phyloP scores from a whole-genome alignment of 2,888 invertebrate genomes.

The Ceraclea dissimilis region DNA sequence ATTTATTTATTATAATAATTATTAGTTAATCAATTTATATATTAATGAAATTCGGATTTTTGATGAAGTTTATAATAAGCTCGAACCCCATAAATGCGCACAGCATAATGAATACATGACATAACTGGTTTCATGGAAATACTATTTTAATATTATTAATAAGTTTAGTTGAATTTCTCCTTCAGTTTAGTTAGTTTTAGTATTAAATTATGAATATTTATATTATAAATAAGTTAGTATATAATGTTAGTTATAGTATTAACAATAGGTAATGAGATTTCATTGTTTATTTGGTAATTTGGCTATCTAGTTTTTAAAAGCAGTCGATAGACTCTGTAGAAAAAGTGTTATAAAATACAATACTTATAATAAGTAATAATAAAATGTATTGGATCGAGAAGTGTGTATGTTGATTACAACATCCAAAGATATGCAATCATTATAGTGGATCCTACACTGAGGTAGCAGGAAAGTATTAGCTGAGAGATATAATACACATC shows the following conservation, averaged over 20 bases:
- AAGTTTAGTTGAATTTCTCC: too few relatives aligned
- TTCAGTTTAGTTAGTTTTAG: too few relatives aligned
- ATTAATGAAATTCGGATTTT: neutral
- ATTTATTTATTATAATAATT: too few relatives aligned
- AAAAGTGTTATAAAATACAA: constrained; percentile 25
- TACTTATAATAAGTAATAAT: constrained; percentile 1
- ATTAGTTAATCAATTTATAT: neutral
- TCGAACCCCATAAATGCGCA: neutral
- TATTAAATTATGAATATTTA: too few relatives aligned
- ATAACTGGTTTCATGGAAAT: too few relatives aligned
- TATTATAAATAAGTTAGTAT: too few relatives aligned
- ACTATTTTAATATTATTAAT: neutral
- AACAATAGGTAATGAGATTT: constrained; percentile 1
- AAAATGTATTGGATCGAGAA: constrained; percentile 10
- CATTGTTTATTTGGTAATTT: constrained; percentile 24
- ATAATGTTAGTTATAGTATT: too few relatives aligned
- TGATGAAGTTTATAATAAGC: neutral
- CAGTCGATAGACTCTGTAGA: constrained; percentile 25
- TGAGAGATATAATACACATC: neutral
- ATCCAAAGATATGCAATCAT: neutral
- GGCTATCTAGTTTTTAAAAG: constrained; percentile 26
- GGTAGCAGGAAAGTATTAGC: neutral
- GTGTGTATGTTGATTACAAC: constrained; percentile 1
- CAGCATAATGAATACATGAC: too few relatives aligned
- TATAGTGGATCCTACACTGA: too few relatives aligned